These are phyloP conservation scores for Aspidapion aeneum DNA, from an alignment of 2,888 invertebrate species.

Conservation along the genomic window DNA sequence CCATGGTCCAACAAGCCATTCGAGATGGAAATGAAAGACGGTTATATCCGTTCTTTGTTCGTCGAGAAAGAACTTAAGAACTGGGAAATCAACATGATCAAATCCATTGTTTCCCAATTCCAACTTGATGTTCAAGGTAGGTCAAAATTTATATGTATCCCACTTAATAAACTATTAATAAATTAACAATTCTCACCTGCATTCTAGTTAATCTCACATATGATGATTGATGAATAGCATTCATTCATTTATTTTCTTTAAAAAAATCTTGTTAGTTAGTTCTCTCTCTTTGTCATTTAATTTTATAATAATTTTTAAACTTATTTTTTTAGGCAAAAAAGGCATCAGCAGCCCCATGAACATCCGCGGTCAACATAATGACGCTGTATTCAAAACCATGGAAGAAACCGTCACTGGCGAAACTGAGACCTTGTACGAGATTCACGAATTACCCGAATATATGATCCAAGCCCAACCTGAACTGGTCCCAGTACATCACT, in stretches of 20 bases:
- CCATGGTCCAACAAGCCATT: slow-evolving; percentile 57
- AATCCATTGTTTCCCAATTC: slow-evolving; percentile 64
- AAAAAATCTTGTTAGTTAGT: too few relatives aligned
- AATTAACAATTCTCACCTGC: too few relatives aligned
- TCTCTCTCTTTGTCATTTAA: too few relatives aligned
- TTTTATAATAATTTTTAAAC: too few relatives aligned
- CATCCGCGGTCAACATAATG: slow-evolving; percentile 34
- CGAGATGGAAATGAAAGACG: slow-evolving; percentile 58
- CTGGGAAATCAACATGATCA: slow-evolving; percentile 66
- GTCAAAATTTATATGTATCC: too few relatives aligned
- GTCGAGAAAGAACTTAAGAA: slow-evolving; percentile 55
- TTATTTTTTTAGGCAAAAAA: too few relatives aligned
- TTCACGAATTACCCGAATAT: slow-evolving; percentile 57
- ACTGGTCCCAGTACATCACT: slow-evolving; percentile 50
- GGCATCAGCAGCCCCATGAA: slow-evolving; percentile 54
- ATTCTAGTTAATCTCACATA: too few relatives aligned
- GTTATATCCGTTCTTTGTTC: slow-evolving; percentile 56
- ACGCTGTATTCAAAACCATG: slow-evolving; percentile 63
- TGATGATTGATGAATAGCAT: too few relatives aligned
- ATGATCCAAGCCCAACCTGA: slow-evolving; percentile 55
- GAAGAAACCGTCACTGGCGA: slow-evolving; percentile 69
- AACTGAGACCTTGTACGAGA: slow-evolving; percentile 68
- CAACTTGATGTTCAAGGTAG: slow-evolving; percentile 62
- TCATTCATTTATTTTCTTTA: too few relatives aligned
- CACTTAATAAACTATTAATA: too few relatives aligned